A percentile compares a stretch with the other conserved stretches of the same genome.
These are phyloP conservation scores for Pavo muticus DNA, from an alignment of 2,113 vertebrate species.

Conservation along the genomic window DNA sequence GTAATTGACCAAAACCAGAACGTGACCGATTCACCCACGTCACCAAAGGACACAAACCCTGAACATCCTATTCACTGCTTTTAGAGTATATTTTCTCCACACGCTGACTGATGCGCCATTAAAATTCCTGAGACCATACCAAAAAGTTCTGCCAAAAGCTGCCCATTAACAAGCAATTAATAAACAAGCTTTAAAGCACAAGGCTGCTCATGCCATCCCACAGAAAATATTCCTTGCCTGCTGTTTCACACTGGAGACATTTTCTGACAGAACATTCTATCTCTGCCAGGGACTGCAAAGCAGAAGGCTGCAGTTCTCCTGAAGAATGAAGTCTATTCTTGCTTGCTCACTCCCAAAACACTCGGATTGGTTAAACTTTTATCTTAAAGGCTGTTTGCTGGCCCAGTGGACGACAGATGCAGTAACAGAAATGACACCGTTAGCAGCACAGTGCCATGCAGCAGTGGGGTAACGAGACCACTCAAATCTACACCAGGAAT, in stretches of 20 bases:
- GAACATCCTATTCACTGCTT: not conserved
- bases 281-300: constrained; percentile 41
- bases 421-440: constrained; percentile 26
- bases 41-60: not conserved
- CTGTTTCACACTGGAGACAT: constrained; percentile 23
- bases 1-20: not conserved
- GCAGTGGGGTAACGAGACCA: not conserved
- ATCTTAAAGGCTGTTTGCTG: constrained; percentile 53
- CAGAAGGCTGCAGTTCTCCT: not conserved
- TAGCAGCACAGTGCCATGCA: constrained; percentile 14
- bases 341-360: constrained; percentile 1
- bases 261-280: constrained; percentile 44
- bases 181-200: constrained; percentile 30
- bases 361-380: constrained; percentile 45
- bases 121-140: constrained; percentile 36
- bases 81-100: not conserved
- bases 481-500: not conserved
- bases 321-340: not conserved
- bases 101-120: not conserved
- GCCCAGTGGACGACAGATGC: constrained; percentile 39
- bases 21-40: not conserved
- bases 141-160: constrained; percentile 37
- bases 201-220: constrained; percentile 51
- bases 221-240: constrained; percentile 50
- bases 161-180: constrained; percentile 61